phyloP scores from a whole-genome alignment of 2,888 invertebrate genomes.

The Parnassius orleans region DNA sequence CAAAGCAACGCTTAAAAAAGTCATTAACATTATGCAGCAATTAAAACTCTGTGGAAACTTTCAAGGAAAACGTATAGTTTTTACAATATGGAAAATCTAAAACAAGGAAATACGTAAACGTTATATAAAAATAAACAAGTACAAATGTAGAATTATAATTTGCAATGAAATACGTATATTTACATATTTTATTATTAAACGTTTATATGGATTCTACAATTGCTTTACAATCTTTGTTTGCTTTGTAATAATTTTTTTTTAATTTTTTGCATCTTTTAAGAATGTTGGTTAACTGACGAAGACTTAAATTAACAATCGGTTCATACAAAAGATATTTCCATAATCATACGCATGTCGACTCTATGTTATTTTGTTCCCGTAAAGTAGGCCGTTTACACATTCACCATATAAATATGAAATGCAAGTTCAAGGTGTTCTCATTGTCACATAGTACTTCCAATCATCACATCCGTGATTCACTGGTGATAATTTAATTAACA shows the following conservation, averaged over 20 bases:
- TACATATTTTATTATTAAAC: neutral
- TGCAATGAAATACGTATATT: neutral
- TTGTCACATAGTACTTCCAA: neutral
- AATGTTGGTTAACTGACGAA: neutral
- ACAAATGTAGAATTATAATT: neutral
- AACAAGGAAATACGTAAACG: neutral
- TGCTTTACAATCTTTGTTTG: too few species aligned
- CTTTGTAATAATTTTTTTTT: neutral
- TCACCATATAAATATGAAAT: slow-evolving; percentile 18
- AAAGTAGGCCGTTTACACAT: slow-evolving; percentile 15
- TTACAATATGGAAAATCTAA: slow-evolving; percentile 6
- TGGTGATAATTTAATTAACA: slow-evolving; percentile 10
- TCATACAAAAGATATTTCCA: neutral
- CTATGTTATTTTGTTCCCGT: slow-evolving; percentile 9
- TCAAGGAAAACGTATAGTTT: slow-evolving; percentile 9
- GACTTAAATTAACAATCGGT: neutral
- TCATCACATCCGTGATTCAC: neutral
- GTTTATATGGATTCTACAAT: too few species aligned
- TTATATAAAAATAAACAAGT: neutral
- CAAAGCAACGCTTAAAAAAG: too few species aligned
- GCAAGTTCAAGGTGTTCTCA: slow-evolving; percentile 14
- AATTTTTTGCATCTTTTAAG: neutral
- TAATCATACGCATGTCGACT: neutral
- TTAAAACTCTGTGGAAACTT: neutral
- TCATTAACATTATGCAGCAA: neutral